Conservation (phyloP, 2,797 vertebrate genomes). For the Cirrhinus molitorella region DNA sequence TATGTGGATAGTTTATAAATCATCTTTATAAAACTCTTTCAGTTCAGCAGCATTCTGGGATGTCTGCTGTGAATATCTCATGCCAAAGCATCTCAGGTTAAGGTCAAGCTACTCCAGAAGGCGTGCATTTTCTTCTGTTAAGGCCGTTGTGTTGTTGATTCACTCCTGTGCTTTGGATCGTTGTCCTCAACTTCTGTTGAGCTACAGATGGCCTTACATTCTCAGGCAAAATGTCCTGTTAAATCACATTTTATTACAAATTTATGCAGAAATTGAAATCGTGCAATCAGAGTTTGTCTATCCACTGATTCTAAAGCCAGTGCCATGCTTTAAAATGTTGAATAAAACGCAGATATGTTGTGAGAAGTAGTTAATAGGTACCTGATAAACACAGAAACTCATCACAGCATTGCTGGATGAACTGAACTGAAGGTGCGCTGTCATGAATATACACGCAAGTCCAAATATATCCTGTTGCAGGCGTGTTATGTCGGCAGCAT, state of each 20-base stretch:
- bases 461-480: conserved; percentile 44
- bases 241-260: background rate
- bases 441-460: conserved; percentile 13
- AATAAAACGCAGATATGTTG: background rate
- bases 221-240: conserved; percentile 11
- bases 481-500: conserved; percentile 1
- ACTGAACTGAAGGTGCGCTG: conserved; percentile 13
- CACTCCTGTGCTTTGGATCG: conserved; percentile 5
- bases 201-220: conserved; percentile 24
- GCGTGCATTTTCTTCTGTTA: background rate
- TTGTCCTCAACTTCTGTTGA: conserved; percentile 27
- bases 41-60: background rate
- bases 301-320: background rate
- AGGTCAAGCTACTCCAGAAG: conserved; percentile 17
- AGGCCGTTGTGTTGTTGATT: conserved; percentile 23
- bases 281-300: background rate
- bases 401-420: conserved; percentile 18
- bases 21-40: background rate
- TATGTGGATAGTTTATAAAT: background rate
- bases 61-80: background rate
- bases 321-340: background rate
- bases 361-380: background rate
- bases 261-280: background rate
- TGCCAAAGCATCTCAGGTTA: background rate
- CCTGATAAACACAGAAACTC: background rate